Evolutionary conservation across 2,888 invertebrate species (phyloP), one percentile per base, ranked within the genome.

Genomic region (Pterostichus madidus): DNA sequence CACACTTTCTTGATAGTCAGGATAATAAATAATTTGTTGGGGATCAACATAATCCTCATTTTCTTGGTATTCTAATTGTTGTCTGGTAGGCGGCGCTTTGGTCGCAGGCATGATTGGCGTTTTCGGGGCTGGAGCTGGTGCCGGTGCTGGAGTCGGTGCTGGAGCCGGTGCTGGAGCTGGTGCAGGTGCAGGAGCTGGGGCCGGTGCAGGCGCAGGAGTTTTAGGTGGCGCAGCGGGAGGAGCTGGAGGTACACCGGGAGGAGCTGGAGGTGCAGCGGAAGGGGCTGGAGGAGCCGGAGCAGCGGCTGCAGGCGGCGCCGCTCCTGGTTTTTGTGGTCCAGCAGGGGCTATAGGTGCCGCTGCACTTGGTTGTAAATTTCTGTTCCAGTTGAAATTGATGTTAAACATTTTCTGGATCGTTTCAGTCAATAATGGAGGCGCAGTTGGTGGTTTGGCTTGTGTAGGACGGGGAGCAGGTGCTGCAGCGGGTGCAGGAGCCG

Each of bases 321-420:
- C 24, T 3, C 24, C 3, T 24, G 64, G 17, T 68, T 61, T 24
- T 31, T 56, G 32, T 7, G 81, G 44, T 17, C 46, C 1, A 17
- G 64, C 31, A 15, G 86, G 85, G 17, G 85, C 84, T 17, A 49
- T 32, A 68, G 78, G 39, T 35, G 80, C 13, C 5, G 10, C 10
- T 31, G 85, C 83, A 78, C 84, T 84, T n/a, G 87, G 85, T 76
- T 86, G 85, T 5, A 86, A 84, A 80, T 88, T 88, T 84, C 88
- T 88, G 83, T 89, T 88, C 88, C 89, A 89, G 84, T 89, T 89
- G 73, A 90, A 87, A 61, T 88, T 89, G 8, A 90, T 84, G 85
- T 88, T 89, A 83, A 90, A 89, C 11, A 88, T 87, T 85, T 89
- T 88, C 56, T 88, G 85, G 2, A 90, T 87, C 39, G 88, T 87